phyloP scores from a whole-genome alignment of 2,888 invertebrate genomes.

The Tanytarsus gracilentus region DNA sequence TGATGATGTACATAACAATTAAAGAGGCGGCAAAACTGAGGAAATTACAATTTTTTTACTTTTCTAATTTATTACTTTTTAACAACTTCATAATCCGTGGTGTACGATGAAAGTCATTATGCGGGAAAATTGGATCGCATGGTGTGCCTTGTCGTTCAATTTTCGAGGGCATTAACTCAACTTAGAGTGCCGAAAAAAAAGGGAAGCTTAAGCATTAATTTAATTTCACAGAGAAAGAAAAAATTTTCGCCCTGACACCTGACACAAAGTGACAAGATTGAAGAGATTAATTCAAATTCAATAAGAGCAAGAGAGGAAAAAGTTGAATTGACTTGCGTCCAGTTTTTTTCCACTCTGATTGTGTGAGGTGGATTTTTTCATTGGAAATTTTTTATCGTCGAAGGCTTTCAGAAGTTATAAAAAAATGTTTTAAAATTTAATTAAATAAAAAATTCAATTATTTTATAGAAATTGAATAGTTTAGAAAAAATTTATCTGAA shows the following conservation, averaged over 20 bases:
- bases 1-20: conserved; percentile 9
- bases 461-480: too few species aligned
- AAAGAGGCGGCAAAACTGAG: conserved; percentile 4
- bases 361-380: too few species aligned
- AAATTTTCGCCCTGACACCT: conserved; percentile 22
- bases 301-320: background rate
- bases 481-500: too few species aligned
- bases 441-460: too few species aligned
- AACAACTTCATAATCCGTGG: background rate
- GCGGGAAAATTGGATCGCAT: background rate
- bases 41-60: background rate
- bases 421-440: too few species aligned
- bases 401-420: too few species aligned
- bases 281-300: conserved; percentile 23
- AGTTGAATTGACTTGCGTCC: background rate
- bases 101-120: conserved; percentile 3
- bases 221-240: conserved; percentile 7
- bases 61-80: conserved; percentile 8
- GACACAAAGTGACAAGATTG: conserved; percentile 22
- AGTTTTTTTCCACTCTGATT: background rate
- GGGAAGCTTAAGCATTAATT: conserved; percentile 8
- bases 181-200: background rate
- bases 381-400: too few species aligned
- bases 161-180: conserved; percentile 9
- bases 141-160: background rate